Evolutionary conservation across 2,113 vertebrate species (phyloP).

Genomic region (Chloropsis cyanopogon): DNA sequence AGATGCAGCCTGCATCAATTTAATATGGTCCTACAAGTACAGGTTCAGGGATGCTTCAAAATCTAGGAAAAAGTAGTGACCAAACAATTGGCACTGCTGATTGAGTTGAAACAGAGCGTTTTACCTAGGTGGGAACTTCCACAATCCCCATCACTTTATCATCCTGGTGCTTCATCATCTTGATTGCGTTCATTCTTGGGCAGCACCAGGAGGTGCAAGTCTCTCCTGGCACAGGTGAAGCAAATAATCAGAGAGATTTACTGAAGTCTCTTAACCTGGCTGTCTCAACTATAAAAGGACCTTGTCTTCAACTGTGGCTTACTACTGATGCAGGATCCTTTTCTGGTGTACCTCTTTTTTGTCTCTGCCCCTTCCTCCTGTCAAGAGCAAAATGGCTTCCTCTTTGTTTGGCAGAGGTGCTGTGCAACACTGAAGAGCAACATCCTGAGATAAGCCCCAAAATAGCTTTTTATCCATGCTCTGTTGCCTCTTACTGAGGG

Average conservation of each 20-base stretch:
- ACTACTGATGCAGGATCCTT: neutral
- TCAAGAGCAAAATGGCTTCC: neutral
- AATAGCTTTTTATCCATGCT: neutral
- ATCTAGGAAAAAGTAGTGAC: neutral
- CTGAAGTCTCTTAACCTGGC: neutral
- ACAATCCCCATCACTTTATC: neutral
- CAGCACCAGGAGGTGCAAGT: neutral
- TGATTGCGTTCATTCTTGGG: neutral
- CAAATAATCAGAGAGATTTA: neutral
- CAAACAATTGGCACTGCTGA: neutral
- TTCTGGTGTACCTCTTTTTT: accelerated
- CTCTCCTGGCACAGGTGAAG: neutral
- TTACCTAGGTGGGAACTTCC: neutral
- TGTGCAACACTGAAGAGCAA: neutral
- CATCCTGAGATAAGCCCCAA: neutral
- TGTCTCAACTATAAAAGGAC: neutral
- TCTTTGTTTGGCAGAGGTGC: neutral
- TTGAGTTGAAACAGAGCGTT: neutral
- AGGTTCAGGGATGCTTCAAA: neutral
- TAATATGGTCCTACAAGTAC: accelerated
- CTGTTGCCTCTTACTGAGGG: neutral
- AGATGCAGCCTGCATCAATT: neutral
- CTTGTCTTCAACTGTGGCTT: neutral
- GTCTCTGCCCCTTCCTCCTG: neutral
- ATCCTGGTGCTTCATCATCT: neutral